These are phyloP conservation scores for Bucco capensis DNA, from an alignment of 2,113 vertebrate genomes.

Conservation along the genomic window DNA sequence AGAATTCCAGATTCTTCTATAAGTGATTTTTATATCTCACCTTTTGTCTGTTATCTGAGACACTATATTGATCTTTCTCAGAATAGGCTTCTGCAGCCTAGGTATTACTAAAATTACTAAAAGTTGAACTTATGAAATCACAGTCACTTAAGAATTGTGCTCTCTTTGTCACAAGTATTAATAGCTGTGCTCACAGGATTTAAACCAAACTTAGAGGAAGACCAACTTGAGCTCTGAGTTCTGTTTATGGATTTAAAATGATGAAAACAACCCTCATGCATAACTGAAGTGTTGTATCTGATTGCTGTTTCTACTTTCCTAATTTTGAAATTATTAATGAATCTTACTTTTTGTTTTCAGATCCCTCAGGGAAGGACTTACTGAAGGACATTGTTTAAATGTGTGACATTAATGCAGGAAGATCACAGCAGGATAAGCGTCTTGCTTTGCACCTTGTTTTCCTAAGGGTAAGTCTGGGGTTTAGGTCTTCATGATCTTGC, in stretches of 20 bases:
- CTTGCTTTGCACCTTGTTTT: constrained; percentile 45
- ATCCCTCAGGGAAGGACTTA: constrained; percentile 53
- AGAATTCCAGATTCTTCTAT: not conserved
- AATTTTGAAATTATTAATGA: not conserved
- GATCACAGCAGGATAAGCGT: constrained; percentile 21
- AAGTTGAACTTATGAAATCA: not conserved
- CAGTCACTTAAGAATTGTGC: not conserved
- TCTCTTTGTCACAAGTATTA: not conserved
- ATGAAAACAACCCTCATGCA: not conserved
- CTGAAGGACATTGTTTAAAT: constrained; percentile 59
- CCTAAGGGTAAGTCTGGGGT: constrained; percentile 32
- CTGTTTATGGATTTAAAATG: not conserved
- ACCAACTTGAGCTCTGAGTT: not conserved
- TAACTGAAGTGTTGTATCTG: not conserved
- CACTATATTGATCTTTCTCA: not conserved
- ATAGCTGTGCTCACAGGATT: not conserved
- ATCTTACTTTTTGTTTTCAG: constrained; percentile 41
- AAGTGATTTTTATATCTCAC: not conserved
- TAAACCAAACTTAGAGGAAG: not conserved
- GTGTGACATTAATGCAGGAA: constrained; percentile 48
- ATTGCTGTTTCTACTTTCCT: not conserved
- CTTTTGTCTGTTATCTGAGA: not conserved
- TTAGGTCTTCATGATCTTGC: not conserved
- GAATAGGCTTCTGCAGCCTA: not conserved
- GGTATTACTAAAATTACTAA: not conserved